Base-by-base conservation (phyloP, 2,113 vertebrate species). In the Sinocyclocheilus anophthalmus region DNA sequence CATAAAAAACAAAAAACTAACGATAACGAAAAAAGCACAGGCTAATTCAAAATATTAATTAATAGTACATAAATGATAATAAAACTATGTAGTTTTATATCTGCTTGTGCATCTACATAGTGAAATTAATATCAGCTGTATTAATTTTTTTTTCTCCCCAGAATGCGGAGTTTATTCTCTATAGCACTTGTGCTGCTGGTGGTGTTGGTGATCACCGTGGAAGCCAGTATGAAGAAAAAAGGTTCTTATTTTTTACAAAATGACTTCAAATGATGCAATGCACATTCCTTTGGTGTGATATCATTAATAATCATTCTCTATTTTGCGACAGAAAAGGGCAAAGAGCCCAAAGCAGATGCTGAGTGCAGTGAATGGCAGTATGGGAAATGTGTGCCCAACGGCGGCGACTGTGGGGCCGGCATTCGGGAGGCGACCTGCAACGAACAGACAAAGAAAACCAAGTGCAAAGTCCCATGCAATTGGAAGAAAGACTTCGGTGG, bases 401-500 rank as follows among this genome's bases (percentile, higher is more conserved):
- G 92, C 33, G 96, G 96, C 61, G 97, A 98, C 94, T 98, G 97
- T 10, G 97, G 98, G 1, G 84, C 92, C 0, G 97, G 97, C 0
- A 94, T 95, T 88, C 96, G 98, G 0, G 96, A 98, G 70, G 96
- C 96, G 2, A 95, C 94, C 69, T 99, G 98, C 80, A 95, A 95
- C 6, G 94, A 95, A 0, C 95, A 94, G 86, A 97, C 92, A 0
- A 95, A 95, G 91, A 96, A 96, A 87, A 91, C 96, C 78, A 95
- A 95, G 87, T 99, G 98, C 94, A 96, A 94, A 92, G 95, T 99
- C 85, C 97, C 97, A 37, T 99, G 98, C 94, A 99, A 98, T 95
- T 99, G 98, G 97, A 99, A 98, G 93, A 99, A 97, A 92, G 96
- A 97, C 87, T 97, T 99, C 76, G 96, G 96, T 94, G 96, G 97